Conservation (phyloP, 2,888 invertebrate species). For the Macrophya alboannulata region DNA sequence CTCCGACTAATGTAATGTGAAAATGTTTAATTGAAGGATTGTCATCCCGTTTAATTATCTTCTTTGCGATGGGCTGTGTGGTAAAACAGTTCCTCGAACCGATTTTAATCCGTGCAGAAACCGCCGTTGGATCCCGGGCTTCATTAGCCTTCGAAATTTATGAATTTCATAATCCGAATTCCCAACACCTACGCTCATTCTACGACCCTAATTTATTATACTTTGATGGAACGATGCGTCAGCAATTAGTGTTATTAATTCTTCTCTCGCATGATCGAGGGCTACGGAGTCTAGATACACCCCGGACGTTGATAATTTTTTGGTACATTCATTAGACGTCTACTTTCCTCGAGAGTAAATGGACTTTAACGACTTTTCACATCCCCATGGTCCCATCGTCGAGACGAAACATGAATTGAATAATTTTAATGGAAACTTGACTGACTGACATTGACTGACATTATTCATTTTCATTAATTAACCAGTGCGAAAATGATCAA, state of each 20-base stretch:
- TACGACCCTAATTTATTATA: neutral
- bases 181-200: neutral
- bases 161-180: constrained; percentile 40
- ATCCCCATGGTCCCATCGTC: neutral
- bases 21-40: neutral
- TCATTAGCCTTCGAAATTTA: neutral
- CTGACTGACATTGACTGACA: constrained; percentile 23
- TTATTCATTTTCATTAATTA: constrained; percentile 39
- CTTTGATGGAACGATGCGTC: neutral
- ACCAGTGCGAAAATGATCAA: neutral
- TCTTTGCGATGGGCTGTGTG: too few relatives aligned
- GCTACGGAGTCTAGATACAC: neutral
- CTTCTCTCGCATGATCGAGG: neutral
- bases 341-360: neutral
- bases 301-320: too few relatives aligned
- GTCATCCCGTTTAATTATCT: neutral
- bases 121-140: neutral
- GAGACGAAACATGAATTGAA: neutral
- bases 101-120: neutral
- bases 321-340: neutral
- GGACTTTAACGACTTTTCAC: constrained; percentile 19
- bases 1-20: neutral
- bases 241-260: neutral
- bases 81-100: neutral
- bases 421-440: constrained; percentile 26